These are phyloP conservation scores for Clarias magur DNA, from an alignment of 2,113 vertebrate species.

Conservation along the genomic window DNA sequence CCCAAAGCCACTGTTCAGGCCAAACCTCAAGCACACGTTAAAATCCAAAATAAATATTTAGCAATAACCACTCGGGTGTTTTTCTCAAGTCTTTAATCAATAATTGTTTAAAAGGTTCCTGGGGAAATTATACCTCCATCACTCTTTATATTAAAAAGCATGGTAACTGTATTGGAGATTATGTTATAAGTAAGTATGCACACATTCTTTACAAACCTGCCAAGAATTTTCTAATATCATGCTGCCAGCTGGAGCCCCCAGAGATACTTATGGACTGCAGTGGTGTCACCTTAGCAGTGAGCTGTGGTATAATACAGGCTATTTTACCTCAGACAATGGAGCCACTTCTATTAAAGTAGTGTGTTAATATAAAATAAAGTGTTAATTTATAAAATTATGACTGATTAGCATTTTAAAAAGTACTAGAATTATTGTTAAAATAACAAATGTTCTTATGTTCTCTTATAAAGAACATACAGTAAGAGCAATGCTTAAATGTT, in stretches of 20 bases:
- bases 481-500: background rate
- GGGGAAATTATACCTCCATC: background rate
- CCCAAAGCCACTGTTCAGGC: background rate
- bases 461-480: no score
- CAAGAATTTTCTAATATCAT: background rate
- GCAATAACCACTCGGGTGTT: background rate
- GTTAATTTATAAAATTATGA: background rate
- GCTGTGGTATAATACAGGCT: background rate
- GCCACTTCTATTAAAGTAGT: background rate
- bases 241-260: background rate
- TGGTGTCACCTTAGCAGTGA: background rate
- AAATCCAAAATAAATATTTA: constrained; percentile 17
- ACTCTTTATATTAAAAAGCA: background rate
- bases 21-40: background rate
- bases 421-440: background rate
- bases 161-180: background rate
- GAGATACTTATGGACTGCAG: background rate
- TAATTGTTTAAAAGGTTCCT: background rate
- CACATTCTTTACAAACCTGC: background rate
- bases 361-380: background rate
- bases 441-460: background rate
- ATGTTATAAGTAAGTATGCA: no score
- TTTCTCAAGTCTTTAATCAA: background rate
- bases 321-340: background rate
- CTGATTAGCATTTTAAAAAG: background rate